A percentile compares a stretch with the other conserved stretches of the same genome.
Conservation (phyloP, 1,140 invertebrate genomes). For the Drosophila rhopaloa region DNA sequence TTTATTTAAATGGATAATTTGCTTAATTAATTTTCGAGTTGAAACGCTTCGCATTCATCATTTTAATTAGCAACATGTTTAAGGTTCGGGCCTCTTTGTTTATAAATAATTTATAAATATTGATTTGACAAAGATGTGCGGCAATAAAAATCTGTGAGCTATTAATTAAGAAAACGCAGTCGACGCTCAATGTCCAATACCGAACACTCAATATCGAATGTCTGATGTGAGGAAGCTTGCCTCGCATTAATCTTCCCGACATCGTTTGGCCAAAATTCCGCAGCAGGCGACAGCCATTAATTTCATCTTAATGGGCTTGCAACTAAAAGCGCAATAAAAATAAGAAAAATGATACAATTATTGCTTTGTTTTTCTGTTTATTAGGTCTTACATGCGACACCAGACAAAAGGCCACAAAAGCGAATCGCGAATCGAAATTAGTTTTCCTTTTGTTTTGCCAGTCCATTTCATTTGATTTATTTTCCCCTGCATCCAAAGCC, state of each 20-base stretch:
- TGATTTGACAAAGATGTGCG: conserved; percentile 58
- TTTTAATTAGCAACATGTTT: conserved; percentile 62
- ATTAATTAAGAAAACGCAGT: conserved; percentile 62
- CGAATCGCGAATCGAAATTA: conserved; percentile 60
- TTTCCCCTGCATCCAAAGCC: conserved; percentile 52
- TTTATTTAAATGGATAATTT: conserved; percentile 63
- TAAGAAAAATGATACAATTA: conserved; percentile 24
- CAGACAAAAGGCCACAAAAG: conserved; percentile 67
- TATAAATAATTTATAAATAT: conserved; percentile 79
- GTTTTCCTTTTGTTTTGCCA: conserved; percentile 63
- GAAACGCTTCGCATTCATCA: conserved; percentile 74
- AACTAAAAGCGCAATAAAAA: conserved; percentile 23
- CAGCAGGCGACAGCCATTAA: conserved; percentile 61
- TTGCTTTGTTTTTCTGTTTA: conserved; percentile 32
- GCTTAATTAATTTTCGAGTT: conserved; percentile 64
- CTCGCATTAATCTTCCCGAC: conserved; percentile 62
- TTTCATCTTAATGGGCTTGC: conserved; percentile 55
- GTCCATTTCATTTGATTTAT: conserved; percentile 59
- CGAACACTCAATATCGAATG: conserved; percentile 23
- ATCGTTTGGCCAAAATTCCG: conserved; percentile 34
- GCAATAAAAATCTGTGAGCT: conserved; percentile 59
- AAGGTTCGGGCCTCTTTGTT: conserved; percentile 36
- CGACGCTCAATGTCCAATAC: conserved; percentile 9
- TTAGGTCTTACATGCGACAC: conserved; percentile 19
- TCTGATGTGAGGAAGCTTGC: conserved; percentile 39